phyloP scores from a whole-genome alignment of 2,888 invertebrate species.

The Drosophila parthenogenetica region DNA sequence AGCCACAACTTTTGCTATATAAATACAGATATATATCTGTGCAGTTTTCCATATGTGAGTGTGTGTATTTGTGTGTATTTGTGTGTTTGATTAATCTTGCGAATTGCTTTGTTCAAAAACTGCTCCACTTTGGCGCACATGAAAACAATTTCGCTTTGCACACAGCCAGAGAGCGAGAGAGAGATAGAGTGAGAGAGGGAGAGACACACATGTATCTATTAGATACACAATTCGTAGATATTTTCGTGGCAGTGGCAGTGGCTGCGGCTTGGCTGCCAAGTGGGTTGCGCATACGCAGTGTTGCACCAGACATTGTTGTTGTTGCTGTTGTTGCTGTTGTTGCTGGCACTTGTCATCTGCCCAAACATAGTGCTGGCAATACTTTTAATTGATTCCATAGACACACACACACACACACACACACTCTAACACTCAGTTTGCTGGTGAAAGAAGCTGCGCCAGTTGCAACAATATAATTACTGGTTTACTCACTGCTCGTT shows the following conservation, averaged over 20 bases:
- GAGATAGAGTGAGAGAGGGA: slow-evolving; percentile 26
- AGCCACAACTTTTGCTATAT: slow-evolving; percentile 19
- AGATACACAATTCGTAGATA: slow-evolving; percentile 42
- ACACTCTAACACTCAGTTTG: not conserved
- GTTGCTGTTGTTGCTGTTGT: slow-evolving; percentile 14
- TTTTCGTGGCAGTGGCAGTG: slow-evolving; percentile 49
- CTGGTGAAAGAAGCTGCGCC: slow-evolving; percentile 76
- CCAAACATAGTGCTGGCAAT: slow-evolving; percentile 75
- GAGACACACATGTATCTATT: slow-evolving; percentile 5
- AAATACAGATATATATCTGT: slow-evolving; percentile 21
- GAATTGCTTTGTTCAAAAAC: slow-evolving; percentile 82
- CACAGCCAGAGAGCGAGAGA: slow-evolving; percentile 28
- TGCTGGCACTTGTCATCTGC: slow-evolving; percentile 75
- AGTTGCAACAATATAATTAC: slow-evolving; percentile 72
- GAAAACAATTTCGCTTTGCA: slow-evolving; percentile 77
- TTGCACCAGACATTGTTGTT: slow-evolving; percentile 21
- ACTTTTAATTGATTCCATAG: slow-evolving; percentile 80
- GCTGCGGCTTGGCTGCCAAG: slow-evolving; percentile 59
- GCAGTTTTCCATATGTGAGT: slow-evolving; percentile 42
- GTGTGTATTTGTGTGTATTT: slow-evolving; percentile 19
- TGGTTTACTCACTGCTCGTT: slow-evolving; percentile 56
- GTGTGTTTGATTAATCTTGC: slow-evolving; percentile 78
- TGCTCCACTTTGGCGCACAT: slow-evolving; percentile 80
- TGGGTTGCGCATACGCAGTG: slow-evolving; percentile 67
- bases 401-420: slow-evolving; percentile 38